phyloP scores from a whole-genome alignment of 1,140 invertebrate genomes.

The Medauroidea extradentata region DNA sequence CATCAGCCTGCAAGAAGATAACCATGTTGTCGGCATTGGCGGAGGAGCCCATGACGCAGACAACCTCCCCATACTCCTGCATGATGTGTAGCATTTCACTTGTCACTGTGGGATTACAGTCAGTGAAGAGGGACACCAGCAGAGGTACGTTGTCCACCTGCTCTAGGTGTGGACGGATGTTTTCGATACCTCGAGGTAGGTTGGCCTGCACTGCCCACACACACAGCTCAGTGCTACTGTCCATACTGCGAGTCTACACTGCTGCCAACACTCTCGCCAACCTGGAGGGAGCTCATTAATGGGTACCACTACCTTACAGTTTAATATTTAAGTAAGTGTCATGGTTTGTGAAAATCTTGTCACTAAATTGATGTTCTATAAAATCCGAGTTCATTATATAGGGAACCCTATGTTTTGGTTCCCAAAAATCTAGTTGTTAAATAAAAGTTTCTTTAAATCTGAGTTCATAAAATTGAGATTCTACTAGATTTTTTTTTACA shows the following conservation, averaged over 20 bases:
- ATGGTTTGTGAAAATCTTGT: no score
- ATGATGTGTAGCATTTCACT: conserved; percentile 90
- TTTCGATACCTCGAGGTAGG: conserved; percentile 92
- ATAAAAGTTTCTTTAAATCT: no score
- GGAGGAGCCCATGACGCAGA: conserved; percentile 85
- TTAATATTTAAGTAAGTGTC: no score
- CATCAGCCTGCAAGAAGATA: conserved; percentile 92
- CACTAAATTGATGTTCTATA: no score
- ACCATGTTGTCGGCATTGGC: conserved; percentile 83
- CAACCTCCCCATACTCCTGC: conserved; percentile 94
- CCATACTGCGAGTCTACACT: background rate
- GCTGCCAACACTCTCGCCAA: background rate
- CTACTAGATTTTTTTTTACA: no score
- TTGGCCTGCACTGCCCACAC: conserved; percentile 62
- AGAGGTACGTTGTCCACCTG: conserved; percentile 95
- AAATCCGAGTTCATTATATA: no score
- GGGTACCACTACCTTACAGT: background rate
- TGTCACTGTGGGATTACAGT: conserved; percentile 85
- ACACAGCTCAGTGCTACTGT: background rate
- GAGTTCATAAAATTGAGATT: no score
- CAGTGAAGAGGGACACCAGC: conserved; percentile 93
- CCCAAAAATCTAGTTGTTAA: no score
- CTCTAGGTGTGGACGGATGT: conserved; percentile 92
- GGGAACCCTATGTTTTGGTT: no score
- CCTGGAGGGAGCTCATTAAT: background rate